A percentile compares a stretch with the other conserved stretches of the same genome.
Evolutionary conservation across 2,113 vertebrate species (phyloP).

Genomic region (Garra rufa): DNA sequence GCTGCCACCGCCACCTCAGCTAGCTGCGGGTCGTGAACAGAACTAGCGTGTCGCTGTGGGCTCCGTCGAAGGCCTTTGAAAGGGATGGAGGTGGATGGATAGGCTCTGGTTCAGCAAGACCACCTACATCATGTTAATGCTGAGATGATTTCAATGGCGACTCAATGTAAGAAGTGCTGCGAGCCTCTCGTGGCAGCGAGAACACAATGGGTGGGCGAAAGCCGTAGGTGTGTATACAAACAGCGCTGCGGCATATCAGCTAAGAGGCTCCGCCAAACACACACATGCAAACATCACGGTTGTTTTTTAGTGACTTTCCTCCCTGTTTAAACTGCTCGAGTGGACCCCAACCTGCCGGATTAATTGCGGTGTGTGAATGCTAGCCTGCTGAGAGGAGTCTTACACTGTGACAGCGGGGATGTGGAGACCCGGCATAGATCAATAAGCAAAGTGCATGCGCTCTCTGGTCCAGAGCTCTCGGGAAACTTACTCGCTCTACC

Average conservation of each 20-base stretch:
- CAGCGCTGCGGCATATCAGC: slow-evolving; percentile 31
- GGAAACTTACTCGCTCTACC: slow-evolving; percentile 27
- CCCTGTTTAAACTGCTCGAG: background rate
- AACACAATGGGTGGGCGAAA: slow-evolving; percentile 19
- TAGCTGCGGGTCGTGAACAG: background rate
- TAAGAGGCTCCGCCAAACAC: slow-evolving; percentile 8
- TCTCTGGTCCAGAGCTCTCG: background rate
- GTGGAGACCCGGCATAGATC: slow-evolving; percentile 49
- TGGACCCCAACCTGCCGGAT: background rate
- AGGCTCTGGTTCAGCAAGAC: background rate
- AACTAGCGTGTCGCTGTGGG: background rate
- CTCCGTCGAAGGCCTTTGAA: background rate
- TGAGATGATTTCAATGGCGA: slow-evolving; percentile 26
- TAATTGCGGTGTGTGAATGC: slow-evolving; percentile 42
- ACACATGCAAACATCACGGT: background rate
- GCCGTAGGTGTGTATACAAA: slow-evolving; percentile 44
- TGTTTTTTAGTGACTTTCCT: background rate
- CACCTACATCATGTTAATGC: slow-evolving; percentile 40
- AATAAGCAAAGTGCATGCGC: slow-evolving; percentile 33
- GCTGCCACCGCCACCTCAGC: too few relatives aligned
- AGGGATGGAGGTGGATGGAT: slow-evolving; percentile 24
- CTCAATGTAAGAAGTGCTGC: slow-evolving; percentile 33
- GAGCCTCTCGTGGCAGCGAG: background rate
- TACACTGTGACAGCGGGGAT: slow-evolving; percentile 34
- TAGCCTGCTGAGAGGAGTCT: slow-evolving; percentile 25